Percentiles rank a stretch among this genome's conserved stretches.
Evolutionary conservation across 2,113 vertebrate genomes (phyloP).

Genomic region (pig (Sus scrofa)): T2T-Sscrofa CM000822.6:55091501-55092000

Average conservation of each 20-base stretch:
- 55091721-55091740: background rate
- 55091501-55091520: background rate
- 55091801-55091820: background rate
- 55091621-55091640: background rate
- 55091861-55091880: background rate
- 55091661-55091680: conserved; percentile 42
- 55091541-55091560: background rate
- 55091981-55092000: background rate
- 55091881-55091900: background rate
- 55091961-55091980: conserved; percentile 33
- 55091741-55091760: background rate
- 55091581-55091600: background rate
- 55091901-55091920: background rate
- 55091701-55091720: conserved; percentile 25
- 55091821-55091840: background rate
- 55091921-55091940: conserved; percentile 30
- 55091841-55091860: background rate
- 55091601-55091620: background rate
- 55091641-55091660: background rate
- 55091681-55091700: background rate
- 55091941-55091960: background rate
- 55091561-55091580: background rate
- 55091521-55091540: background rate
- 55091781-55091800: background rate
- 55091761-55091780: conserved; percentile 39